These are phyloP conservation scores for Xiphorhynchus erythropygius DNA, from an alignment of 2,797 vertebrate species.

Conservation along the genomic window DNA sequence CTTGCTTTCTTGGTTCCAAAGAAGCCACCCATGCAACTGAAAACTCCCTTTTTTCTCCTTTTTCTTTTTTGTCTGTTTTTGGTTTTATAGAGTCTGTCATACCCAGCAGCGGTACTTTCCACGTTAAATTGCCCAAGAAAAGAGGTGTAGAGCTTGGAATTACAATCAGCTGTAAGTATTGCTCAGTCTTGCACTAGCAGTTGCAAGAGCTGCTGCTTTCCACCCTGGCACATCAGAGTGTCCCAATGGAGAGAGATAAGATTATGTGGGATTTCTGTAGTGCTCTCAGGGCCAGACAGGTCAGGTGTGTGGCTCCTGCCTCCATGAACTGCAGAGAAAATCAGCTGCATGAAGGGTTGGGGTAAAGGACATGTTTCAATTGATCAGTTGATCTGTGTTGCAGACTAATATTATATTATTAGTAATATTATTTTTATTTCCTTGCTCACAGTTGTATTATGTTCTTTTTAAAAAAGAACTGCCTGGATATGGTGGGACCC, in stretches of 20 bases:
- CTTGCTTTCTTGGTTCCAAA: neutral
- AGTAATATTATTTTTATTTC: neutral
- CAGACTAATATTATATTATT: neutral
- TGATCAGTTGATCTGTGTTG: neutral
- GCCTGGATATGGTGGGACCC: neutral
- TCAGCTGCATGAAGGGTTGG: neutral
- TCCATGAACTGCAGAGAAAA: neutral
- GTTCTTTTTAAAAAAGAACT: neutral
- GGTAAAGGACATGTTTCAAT: neutral
- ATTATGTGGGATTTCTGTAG: neutral
- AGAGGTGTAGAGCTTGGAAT: constrained; percentile 95
- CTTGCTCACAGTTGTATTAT: neutral
- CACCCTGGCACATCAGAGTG: neutral
- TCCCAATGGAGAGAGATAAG: neutral
- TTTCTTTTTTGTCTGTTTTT: constrained; percentile 13
- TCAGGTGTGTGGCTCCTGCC: neutral
- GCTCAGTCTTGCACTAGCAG: neutral
- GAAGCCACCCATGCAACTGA: neutral
- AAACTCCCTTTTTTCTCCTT: neutral
- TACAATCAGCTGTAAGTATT: constrained; percentile 93
- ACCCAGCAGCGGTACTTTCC: constrained; percentile 97
- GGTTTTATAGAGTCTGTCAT: constrained; percentile 89
- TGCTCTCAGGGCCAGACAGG: neutral
- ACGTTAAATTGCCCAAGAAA: constrained; percentile 96
- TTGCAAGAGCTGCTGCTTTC: neutral